phyloP scores from a whole-genome alignment of 2,113 vertebrate genomes.

The Oxygymnocypris stewartii region DNA sequence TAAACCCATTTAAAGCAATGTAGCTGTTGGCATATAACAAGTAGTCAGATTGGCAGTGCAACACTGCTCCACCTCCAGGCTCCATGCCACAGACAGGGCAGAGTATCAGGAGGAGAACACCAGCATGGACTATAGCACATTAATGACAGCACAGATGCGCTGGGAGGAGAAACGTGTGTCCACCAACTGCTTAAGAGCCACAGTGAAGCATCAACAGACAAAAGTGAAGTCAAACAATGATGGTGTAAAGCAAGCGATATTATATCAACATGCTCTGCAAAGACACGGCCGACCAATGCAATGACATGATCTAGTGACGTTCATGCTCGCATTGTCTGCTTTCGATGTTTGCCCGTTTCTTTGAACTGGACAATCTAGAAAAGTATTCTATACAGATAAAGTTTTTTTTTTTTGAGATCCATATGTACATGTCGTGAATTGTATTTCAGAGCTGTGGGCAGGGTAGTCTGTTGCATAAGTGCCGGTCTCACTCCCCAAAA shows the following conservation, averaged over 20 bases:
- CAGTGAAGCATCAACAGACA: conserved; percentile 54
- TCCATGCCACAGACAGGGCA: conserved; percentile 31
- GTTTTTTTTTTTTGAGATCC: conserved; percentile 71
- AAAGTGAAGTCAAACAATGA: conserved; percentile 56
- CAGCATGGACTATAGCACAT: conserved; percentile 49
- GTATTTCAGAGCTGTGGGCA: conserved; percentile 61
- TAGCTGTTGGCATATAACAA: conserved; percentile 11
- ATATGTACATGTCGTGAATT: conserved; percentile 64
- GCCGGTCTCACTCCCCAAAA: conserved; percentile 60
- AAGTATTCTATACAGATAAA: conserved; percentile 78
- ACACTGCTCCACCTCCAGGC: conserved; percentile 26
- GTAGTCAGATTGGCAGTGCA: conserved; percentile 28
- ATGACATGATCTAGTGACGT: conserved; percentile 55
- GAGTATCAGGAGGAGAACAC: conserved; percentile 45
- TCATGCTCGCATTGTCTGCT: conserved; percentile 59
- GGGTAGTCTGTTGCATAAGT: conserved; percentile 79
- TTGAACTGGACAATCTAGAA: conserved; percentile 73
- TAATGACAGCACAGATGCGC: conserved; percentile 34
- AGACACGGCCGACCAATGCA: conserved; percentile 63
- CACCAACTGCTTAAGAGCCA: conserved; percentile 52
- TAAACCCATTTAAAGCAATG: conserved; percentile 42
- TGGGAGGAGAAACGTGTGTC: conserved; percentile 45
- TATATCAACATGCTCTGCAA: conserved; percentile 59
- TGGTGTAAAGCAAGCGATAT: conserved; percentile 39
- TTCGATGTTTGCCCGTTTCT: conserved; percentile 53